Percentiles rank a stretch among this genome's conserved stretches.
phyloP scores from a whole-genome alignment of 2,113 vertebrate genomes.

The Scytalopus superciliaris region DNA sequence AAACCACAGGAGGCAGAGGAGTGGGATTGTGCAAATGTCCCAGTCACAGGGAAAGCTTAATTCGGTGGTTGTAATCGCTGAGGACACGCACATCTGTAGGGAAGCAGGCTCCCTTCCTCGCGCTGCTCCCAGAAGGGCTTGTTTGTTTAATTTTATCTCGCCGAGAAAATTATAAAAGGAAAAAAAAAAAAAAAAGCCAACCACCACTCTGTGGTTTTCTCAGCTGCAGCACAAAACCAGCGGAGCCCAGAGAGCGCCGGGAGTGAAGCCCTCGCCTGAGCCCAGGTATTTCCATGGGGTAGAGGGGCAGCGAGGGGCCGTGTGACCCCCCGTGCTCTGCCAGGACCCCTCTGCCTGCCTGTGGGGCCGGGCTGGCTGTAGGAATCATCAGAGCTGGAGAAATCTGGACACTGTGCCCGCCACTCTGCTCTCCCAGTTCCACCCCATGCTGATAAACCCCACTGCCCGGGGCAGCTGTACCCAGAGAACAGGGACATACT shows the following conservation, averaged over 20 bases:
- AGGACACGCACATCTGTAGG: slow-evolving; percentile 51
- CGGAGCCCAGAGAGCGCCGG: not conserved
- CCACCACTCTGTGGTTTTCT: slow-evolving; percentile 40
- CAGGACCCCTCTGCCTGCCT: not conserved
- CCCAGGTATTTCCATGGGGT: slow-evolving; percentile 1
- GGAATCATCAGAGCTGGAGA: not conserved
- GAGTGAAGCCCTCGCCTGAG: not conserved
- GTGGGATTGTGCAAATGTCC: slow-evolving; percentile 1
- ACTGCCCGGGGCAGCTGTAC: not conserved
- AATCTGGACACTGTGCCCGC: not conserved
- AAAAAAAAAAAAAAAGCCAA: not conserved
- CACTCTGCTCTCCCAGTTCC: not conserved
- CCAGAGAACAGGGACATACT: not conserved
- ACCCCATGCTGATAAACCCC: not conserved
- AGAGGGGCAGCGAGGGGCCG: not conserved
- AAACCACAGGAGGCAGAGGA: not conserved
- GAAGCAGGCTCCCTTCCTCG: slow-evolving; percentile 42
- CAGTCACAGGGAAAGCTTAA: slow-evolving; percentile 31
- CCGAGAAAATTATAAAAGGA: slow-evolving; percentile 42
- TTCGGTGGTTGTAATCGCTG: not conserved
- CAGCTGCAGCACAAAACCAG: slow-evolving; percentile 38
- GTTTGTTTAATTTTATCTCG: slow-evolving; percentile 61
- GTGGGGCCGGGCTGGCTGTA: not conserved
- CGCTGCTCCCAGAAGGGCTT: slow-evolving; percentile 35
- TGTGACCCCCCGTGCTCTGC: not conserved